These are phyloP conservation scores for Ectemnius lituratus DNA, from an alignment of 2,888 invertebrate species.

Conservation along the genomic window DNA sequence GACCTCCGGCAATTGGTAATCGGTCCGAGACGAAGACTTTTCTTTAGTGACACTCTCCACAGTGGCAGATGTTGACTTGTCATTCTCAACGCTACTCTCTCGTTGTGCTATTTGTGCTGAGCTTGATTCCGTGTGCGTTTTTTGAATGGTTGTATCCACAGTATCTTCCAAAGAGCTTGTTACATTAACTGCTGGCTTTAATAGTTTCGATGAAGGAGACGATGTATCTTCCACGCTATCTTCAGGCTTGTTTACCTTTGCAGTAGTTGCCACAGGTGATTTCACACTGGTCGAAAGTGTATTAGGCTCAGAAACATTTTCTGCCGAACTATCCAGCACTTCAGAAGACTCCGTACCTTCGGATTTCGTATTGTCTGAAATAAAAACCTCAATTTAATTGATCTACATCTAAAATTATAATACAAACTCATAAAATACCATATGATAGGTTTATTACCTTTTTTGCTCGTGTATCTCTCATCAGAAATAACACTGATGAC, in stretches of 20 bases:
- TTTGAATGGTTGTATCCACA: conserved; percentile 84
- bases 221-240: conserved; percentile 14
- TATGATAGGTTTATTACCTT: conserved; percentile 35
- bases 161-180: conserved; percentile 84
- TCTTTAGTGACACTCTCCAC: conserved; percentile 5
- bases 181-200: conserved; percentile 84
- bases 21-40: conserved; percentile 17
- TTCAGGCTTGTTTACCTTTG: conserved; percentile 39
- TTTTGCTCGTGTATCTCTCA: conserved; percentile 77
- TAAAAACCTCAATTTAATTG: background rate
- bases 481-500: conserved; percentile 89
- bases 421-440: background rate
- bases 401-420: background rate
- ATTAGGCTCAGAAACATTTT: conserved; percentile 43
- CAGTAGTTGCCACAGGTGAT: conserved; percentile 26
- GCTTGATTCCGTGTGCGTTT: conserved; percentile 36
- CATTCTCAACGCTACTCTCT: conserved; percentile 4
- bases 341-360: conserved; percentile 45
- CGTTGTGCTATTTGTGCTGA: conserved; percentile 27
- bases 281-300: conserved; percentile 35
- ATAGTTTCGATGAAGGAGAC: conserved; percentile 78
- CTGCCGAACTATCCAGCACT: conserved; percentile 37
- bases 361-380: conserved; percentile 36
- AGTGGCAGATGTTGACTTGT: conserved; percentile 12
- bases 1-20: conserved; percentile 53